Base-by-base conservation (phyloP, 2,888 invertebrate genomes). In the Carcina quercana region DNA sequence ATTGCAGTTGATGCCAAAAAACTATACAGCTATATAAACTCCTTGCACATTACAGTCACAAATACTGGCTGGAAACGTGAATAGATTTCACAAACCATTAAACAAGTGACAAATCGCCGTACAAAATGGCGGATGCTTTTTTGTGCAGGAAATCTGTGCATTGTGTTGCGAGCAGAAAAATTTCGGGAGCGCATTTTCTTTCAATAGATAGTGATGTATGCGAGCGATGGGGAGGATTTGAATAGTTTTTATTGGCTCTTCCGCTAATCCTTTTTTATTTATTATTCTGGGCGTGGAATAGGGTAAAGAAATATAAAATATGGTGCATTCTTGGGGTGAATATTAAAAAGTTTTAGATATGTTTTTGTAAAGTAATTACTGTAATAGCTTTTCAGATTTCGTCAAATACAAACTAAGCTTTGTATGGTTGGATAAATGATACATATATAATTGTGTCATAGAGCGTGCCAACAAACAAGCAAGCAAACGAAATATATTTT, bases 31-130 rank as follows among this genome's bases (percentile, higher is more conserved):
- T 34, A 46, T 41, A 48, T 45, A 38, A 35, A 50, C 50, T 48
- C 34, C 38, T 40, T 50, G 43, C 47, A 53, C 51, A 34, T 43
- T 49, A 43, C 52, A 50, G 50, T 53, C 47, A 50, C 50, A 47
- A 47, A 50, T 45, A 47, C 53, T 57, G 54, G 50, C 50, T 51
- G 47, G 43, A 43, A 43, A 46, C 47, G 48, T 71, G 76, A 72
- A 75, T 80, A 78, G 67, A 86, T 86, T 87, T 86, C 72, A 79
- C 86, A 80, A 78, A 64, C 87, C 87, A 87, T 88, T 87, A 86
- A 80, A 65, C 79, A 58, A 47, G 70, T 87, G 87, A 87, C 80
- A 86, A 86, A 88, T 86, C 63, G 75, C 59, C 52, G 52, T 30
- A 53, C 78, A 79, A 80, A 73, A 80, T 80, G 80, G 79, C 78